Evolutionary conservation across 2,888 invertebrate genomes (phyloP).

Genomic region (Chromoteleia sp.): DNA sequence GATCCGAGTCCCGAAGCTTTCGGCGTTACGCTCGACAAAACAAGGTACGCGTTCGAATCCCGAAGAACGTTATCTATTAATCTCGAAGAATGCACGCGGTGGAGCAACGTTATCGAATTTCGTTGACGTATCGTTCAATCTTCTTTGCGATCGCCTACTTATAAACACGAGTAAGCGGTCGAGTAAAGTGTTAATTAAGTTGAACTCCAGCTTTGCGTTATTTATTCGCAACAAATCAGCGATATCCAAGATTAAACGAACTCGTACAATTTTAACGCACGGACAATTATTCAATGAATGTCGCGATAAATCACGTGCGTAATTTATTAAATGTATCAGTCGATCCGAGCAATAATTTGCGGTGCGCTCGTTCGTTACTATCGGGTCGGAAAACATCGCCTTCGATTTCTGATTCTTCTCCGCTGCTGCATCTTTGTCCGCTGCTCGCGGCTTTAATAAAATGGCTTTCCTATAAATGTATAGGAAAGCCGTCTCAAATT

Average conservation of each 20-base stretch:
- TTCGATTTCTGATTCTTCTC: slow-evolving; percentile 42
- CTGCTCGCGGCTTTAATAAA: slow-evolving; percentile 25
- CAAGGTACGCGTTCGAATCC: neutral
- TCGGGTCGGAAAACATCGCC: slow-evolving; percentile 46
- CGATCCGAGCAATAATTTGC: slow-evolving; percentile 35
- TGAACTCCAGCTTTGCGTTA: slow-evolving; percentile 1
- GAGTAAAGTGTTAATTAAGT: slow-evolving; percentile 21
- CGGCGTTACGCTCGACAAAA: too few relatives aligned
- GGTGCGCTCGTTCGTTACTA: slow-evolving; percentile 22
- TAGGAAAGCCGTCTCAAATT: neutral
- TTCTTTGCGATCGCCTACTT: neutral
- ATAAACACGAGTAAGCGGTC: slow-evolving; percentile 6
- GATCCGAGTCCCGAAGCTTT: neutral
- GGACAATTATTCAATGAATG: slow-evolving; percentile 33
- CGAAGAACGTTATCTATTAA: too few relatives aligned
- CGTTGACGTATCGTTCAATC: slow-evolving; percentile 8
- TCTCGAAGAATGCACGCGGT: neutral
- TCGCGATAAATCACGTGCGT: slow-evolving; percentile 19
- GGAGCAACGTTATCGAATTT: slow-evolving; percentile 10
- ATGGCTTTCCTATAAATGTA: slow-evolving; percentile 28
- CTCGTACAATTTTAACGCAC: slow-evolving; percentile 20
- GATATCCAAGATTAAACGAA: slow-evolving; percentile 14
- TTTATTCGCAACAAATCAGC: slow-evolving; percentile 25
- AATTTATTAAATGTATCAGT: slow-evolving; percentile 37
- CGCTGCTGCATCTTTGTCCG: slow-evolving; percentile 37